These are phyloP conservation scores for Thaumetopoea pityocampa DNA, from an alignment of 1,140 invertebrate genomes.

Conservation along the genomic window DNA sequence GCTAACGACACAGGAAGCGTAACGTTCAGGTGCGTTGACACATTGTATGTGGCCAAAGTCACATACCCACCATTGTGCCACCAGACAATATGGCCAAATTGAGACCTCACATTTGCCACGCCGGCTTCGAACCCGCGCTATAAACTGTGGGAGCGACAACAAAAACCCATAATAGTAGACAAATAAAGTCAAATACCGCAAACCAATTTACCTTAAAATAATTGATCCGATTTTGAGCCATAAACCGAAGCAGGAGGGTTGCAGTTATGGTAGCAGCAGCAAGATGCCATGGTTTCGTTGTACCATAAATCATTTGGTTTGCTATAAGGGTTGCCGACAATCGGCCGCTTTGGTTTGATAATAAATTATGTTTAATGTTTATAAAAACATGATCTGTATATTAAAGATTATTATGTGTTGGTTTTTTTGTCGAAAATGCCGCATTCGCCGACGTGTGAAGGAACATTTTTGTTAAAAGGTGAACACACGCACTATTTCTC, in stretches of 20 bases:
- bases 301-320: constrained; percentile 17
- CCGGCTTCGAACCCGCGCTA: constrained; percentile 24
- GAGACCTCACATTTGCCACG: constrained; percentile 50
- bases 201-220: background rate
- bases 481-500: no score
- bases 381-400: constrained; percentile 20
- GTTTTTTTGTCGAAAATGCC: constrained; percentile 12
- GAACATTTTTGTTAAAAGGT: no score
- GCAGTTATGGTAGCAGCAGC: background rate
- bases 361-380: constrained; percentile 21
- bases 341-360: constrained; percentile 7
- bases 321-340: constrained; percentile 21
- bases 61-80: constrained; percentile 6
- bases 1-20: constrained; percentile 14
- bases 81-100: constrained; percentile 53
- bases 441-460: constrained; percentile 2
- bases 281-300: background rate
- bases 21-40: constrained; percentile 6
- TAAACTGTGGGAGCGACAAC: constrained; percentile 22
- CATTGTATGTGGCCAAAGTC: constrained; percentile 11
- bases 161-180: constrained; percentile 34
- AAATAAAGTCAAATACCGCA: constrained; percentile 36
- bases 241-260: background rate
- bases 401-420: constrained; percentile 18
- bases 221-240: constrained; percentile 3